Base-by-base conservation (phyloP, 2,113 vertebrate genomes). In the Camarhynchus parvulus region DNA sequence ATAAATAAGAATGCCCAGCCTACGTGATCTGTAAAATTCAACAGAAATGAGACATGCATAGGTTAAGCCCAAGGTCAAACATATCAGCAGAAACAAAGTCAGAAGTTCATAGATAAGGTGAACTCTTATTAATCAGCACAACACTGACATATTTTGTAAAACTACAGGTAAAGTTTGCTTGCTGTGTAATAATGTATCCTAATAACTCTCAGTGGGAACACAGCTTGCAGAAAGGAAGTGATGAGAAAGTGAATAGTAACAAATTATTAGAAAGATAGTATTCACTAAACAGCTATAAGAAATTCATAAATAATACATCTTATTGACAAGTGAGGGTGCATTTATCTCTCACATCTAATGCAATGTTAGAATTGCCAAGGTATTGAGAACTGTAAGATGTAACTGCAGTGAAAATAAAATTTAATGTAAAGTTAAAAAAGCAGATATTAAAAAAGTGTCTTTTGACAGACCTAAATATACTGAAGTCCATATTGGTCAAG, bases 181-280 rank as follows among this genome's bases (percentile, higher is more conserved):
- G 47, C 74, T 89, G 58, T 33, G 52, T 75, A 82, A 87, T 82
- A 92, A 81, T 41, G 53, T 68, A 82, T 56, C 41, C 31, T 95
- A 94, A 84, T 79, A 92, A 78, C 70, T 75, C 89, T 73, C 81
- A 76, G 49, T 44, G 83, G 92, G 89, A 96, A 91, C 64, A 89
- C 13, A 23, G 44, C 74, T 81, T 87, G 81, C 15, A 89, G 39
- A 94, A 89, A 56, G 35, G 35, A 86, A 93, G 52, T 20, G 23
- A 87, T 56, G 61, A 70, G 52, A 64, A 95, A 75, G 63, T 13
- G 50, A 87, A 50, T 6, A 87, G 89, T 55, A 78, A 89, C 56
- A 91, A 84, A 84, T 81, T 47, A 63, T 63, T 94, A 81, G 53
- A 59, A 67, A 70, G 42, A 70, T 1, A 87, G 27, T 24, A 81